Conservation (phyloP, 2,888 invertebrate genomes). For the Lomographa bimaculata region DNA sequence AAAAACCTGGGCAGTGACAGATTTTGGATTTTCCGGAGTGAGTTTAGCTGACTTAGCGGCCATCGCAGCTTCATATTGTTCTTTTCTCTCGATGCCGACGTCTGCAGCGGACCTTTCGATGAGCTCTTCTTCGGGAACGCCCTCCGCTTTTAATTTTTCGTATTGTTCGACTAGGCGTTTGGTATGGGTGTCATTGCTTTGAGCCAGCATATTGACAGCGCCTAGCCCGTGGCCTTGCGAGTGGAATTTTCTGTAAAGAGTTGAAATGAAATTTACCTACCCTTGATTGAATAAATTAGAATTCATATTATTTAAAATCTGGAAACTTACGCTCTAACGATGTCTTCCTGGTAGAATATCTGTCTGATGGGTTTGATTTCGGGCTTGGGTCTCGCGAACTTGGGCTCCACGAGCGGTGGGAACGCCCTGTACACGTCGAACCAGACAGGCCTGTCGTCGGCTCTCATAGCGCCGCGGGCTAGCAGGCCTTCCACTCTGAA, state of each 20-base stretch:
- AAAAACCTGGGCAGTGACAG: constrained; percentile 59
- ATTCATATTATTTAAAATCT: constrained; percentile 1
- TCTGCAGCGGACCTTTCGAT: constrained; percentile 58
- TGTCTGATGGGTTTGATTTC: constrained; percentile 83
- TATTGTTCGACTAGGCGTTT: constrained; percentile 86
- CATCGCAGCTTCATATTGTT: constrained; percentile 36
- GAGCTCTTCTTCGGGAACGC: constrained; percentile 78
- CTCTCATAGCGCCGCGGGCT: constrained; percentile 89
- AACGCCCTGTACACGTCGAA: constrained; percentile 95
- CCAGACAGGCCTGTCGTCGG: constrained; percentile 95
- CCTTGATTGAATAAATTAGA: too few species aligned
- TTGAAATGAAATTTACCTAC: too few species aligned
- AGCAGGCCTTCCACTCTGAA: constrained; percentile 90
- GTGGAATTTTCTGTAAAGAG: constrained; percentile 85
- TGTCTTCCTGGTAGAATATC: constrained; percentile 94
- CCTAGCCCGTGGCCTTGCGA: constrained; percentile 82
- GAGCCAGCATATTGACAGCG: constrained; percentile 79
- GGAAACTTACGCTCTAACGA: constrained; percentile 89
- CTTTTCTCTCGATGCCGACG: constrained; percentile 51
- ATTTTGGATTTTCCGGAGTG: constrained; percentile 47
- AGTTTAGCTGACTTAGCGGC: constrained; percentile 31
- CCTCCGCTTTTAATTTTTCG: constrained; percentile 80
- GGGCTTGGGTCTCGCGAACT: constrained; percentile 86
- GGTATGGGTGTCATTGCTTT: constrained; percentile 77
- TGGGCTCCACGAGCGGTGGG: constrained; percentile 94